phyloP scores from a whole-genome alignment of 2,797 vertebrate species.

The Lemur catta region DNA sequence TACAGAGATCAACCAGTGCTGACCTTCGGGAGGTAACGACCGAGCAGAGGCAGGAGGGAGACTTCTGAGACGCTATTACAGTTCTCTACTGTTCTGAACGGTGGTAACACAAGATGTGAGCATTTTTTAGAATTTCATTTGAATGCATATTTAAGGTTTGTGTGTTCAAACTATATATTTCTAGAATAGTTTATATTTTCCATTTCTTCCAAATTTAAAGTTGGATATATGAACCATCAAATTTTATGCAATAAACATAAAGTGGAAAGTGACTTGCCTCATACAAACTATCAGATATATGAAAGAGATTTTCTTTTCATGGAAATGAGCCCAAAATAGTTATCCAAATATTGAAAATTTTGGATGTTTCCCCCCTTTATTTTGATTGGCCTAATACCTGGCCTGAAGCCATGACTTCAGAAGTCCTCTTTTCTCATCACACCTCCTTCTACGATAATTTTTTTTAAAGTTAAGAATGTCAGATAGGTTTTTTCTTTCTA shows the following conservation, averaged over 20 bases:
- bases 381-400: neutral
- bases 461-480: neutral
- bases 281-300: neutral
- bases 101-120: neutral
- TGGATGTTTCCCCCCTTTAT: too few relatives aligned
- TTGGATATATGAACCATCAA: neutral
- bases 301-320: neutral
- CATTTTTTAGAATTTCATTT: neutral
- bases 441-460: neutral
- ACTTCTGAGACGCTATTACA: too few relatives aligned
- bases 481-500: neutral
- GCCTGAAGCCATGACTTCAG: neutral
- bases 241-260: neutral
- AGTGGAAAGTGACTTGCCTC: neutral
- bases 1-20: neutral
- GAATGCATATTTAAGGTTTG: neutral
- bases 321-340: neutral
- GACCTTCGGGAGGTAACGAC: neutral
- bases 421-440: neutral
- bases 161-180: neutral
- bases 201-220: neutral
- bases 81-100: neutral
- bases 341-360: neutral
- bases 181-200: neutral
- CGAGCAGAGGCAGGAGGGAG: neutral